Conservation (phyloP, 2,797 vertebrate genomes). For the Mus caroli region DNA sequence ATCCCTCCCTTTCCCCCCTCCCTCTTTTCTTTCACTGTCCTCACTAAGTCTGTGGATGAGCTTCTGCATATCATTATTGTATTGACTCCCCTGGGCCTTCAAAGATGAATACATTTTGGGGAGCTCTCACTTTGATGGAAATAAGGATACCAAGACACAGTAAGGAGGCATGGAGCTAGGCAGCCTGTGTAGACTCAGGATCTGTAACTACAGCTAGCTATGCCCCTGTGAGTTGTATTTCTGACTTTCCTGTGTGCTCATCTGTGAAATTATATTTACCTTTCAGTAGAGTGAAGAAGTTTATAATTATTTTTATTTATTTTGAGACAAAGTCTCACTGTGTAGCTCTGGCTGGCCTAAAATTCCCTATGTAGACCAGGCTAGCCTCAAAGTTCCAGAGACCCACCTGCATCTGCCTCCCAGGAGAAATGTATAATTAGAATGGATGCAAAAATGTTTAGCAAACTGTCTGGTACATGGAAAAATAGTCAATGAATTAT, state of each 20-base stretch:
- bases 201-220: not conserved
- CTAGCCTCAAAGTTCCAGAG: not conserved
- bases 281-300: conserved; percentile 21
- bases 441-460: conserved; percentile 32
- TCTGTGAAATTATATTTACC: conserved; percentile 58
- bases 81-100: not conserved
- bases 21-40: not conserved
- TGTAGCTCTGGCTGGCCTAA: not conserved
- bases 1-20: no score
- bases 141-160: not conserved
- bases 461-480: not conserved
- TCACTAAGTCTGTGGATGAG: not conserved
- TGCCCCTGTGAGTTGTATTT: not conserved
- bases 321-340: no score
- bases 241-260: not conserved
- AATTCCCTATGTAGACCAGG: not conserved
- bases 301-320: not conserved
- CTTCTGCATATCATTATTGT: not conserved
- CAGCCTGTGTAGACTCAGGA: not conserved
- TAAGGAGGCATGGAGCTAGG: not conserved
- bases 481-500: not conserved
- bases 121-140: not conserved
- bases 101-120: not conserved
- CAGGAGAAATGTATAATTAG: conserved; percentile 4
- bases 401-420: not conserved